Base-by-base conservation (phyloP, 92 coral and sea anemone species). In the Plumapathes pennacea region DNA sequence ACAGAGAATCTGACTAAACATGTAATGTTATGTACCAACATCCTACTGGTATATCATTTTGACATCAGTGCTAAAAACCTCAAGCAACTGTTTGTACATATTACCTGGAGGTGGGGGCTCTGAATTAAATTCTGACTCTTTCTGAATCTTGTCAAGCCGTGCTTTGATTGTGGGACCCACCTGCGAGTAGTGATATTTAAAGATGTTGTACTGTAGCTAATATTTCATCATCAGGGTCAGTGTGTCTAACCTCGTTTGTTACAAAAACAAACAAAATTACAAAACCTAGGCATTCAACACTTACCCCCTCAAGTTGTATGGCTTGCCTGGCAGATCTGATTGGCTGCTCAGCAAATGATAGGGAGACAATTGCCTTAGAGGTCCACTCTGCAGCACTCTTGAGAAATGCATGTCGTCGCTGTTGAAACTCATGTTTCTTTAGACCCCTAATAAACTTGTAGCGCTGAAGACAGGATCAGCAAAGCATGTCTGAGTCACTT, bases 371-470 rank as follows among this genome's bases (percentile, higher is more conserved):
- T 1, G 86, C 86, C 26, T 80, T 80, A 5, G 86, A 80, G 18
- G 86, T 80, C 86, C 86, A 80, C 25, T 80, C 86, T 32, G 86
- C 86, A 5, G 86, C 86, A 50, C 62, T 36, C 39, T 80, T 80
- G 18, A 63, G 69, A 25, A 72, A 72, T 51, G 71, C 80, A 49
- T 80, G 86, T 9, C 86, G 41, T 10, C 86, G 70, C 38, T 80
- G 86, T 46, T 61, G 51, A n/a, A 64, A 70, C 66, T 80, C 86
- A 39, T 57, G 48, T 27, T 64, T 72, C 25, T 63, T 80, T 22
- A 80, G 50, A 2, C 86, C 86, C 36, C 86, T 71, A 14, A 72
- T 57, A 33, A 80, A 80, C 62, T 80, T 80, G 70, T 80, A 71
- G 41, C 69, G 47, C 86, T 80, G 67, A 19, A 13, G 22, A 54